Base-by-base conservation (phyloP, 2,797 vertebrate species). In the Luscinia megarhynchos region DNA sequence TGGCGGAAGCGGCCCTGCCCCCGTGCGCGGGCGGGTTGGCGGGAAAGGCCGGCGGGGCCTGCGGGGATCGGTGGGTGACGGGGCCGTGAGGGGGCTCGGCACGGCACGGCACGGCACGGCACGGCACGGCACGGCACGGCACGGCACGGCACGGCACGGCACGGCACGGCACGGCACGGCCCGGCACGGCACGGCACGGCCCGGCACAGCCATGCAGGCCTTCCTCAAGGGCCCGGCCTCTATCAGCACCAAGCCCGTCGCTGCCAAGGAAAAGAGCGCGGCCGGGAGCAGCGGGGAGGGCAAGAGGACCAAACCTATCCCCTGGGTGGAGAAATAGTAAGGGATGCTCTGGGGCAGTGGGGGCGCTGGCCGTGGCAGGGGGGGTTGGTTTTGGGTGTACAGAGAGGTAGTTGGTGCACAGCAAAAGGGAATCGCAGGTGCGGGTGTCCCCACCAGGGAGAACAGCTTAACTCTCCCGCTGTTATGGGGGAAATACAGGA, bases 311-410 rank as follows among this genome's bases (percentile, higher is more conserved):
- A 99, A 96, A 69, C 97, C 98, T 27, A 51, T 99, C 22, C 99
- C 99, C 2, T 99, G 99, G 99, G 99, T 99, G 67, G 99, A 99
- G 95, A 99, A 99, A 98, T 99, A 99, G 99, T 99, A 98, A 98
- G 99, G 78, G 84, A 12, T 67, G 6, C n/a, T 67, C 22, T 29
- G 36, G 67, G 58, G 45, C 40, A 2, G 8, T 8, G 76, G 43
- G 58, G 10, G 6, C 6, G 22, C 27, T 20, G 84, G 43, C 11
- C 5, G 0, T 10, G 36, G 21, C 15, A 5, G 20, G 18, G 11
- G 6, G 29, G 10, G 3, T 9, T 21, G 21, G 45, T 12, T 53
- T 18, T 10, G 20, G 14, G 19, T 27, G 1, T 6, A 4, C 10
- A 38, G 29, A 46, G 74, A 16, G 23, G n/a, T 20, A 7, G 14